A percentile compares a stretch with the other conserved stretches of the same genome.
Evolutionary conservation across 2,888 invertebrate species (phyloP).

Genomic region (Eucriotettix oculatus): DNA sequence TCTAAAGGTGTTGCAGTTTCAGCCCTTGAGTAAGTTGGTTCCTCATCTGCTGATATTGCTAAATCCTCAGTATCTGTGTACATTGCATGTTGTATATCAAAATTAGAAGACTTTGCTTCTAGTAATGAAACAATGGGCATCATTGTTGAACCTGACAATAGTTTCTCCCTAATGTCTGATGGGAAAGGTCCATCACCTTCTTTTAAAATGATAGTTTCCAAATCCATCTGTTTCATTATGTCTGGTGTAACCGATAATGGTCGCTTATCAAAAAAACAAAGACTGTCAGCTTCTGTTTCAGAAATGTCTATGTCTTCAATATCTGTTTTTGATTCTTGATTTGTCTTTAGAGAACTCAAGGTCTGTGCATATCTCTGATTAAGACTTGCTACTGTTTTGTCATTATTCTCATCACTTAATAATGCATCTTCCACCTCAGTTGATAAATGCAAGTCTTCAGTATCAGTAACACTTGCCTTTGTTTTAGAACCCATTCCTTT

Average conservation of each 20-base stretch:
- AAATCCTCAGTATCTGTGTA: slow-evolving; percentile 15
- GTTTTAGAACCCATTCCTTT: not conserved
- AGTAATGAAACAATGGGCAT: slow-evolving; percentile 8
- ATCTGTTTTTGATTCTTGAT: slow-evolving; percentile 21
- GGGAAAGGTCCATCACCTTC: slow-evolving; percentile 22
- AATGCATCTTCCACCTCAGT: slow-evolving; percentile 30
- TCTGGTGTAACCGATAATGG: slow-evolving; percentile 8
- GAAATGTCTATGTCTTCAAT: slow-evolving; percentile 25
- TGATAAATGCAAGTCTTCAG: not conserved
- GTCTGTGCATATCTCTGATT: too few species aligned
- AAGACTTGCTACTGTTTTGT: not conserved
- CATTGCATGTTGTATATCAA: slow-evolving; percentile 1
- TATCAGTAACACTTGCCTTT: not conserved
- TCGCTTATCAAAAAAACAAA: not conserved
- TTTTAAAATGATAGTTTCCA: slow-evolving; percentile 16
- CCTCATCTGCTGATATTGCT: slow-evolving; percentile 25
- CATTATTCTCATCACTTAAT: slow-evolving; percentile 22
- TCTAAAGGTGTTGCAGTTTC: slow-evolving; percentile 24
- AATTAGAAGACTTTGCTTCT: slow-evolving; percentile 10
- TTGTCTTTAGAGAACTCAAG: not conserved
- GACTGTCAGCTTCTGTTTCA: slow-evolving; percentile 13
- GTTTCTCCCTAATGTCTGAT: slow-evolving; percentile 8
- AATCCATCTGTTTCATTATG: slow-evolving; percentile 7
- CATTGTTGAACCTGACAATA: not conserved
- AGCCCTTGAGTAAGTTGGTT: slow-evolving; percentile 17